Base-by-base conservation (phyloP, 23 tunicate species). In the Corella eumyota region DNA sequence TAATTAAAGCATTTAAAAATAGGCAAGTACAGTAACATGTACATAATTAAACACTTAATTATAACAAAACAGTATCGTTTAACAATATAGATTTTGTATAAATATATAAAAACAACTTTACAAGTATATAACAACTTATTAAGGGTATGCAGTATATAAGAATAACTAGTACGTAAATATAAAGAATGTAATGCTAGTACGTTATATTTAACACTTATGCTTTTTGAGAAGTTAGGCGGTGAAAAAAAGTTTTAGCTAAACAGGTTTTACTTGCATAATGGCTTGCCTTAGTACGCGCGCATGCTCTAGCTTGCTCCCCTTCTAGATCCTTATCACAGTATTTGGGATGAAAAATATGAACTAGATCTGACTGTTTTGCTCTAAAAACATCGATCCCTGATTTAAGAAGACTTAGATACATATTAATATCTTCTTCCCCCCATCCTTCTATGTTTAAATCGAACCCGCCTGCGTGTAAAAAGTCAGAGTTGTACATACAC, bases 361-460 rank as follows among this genome's bases (percentile, higher is more conserved):
- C 60, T 3, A 88, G 52, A 32, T 78, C 87, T 1, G 38, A 55
- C 59, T 88, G 83, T 48, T 82, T 72, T 4, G 77, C 46, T 6
- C 96, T 70, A 32, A 72, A 73, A 45, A 75, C 83, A 49, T 88
- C 82, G 9, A 88, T 17, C 1, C 77, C 88, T 0, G 81, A 78
- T 30, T 61, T 40, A 15, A 88, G 67, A 36, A 78, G 40, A 0
- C 81, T 67, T 17, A 77, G 31, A 53, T 67, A 88, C 59, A 88
- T 45, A 24, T 77, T 36, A 15, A 78, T 56, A 65, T 88, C 96
- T 47, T 88, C 96, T 47, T 79, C 88, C 25, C 96, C 96, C 96
- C 96, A 88, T 2, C 96, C 96, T 62, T 88, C 96, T 11, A 88
- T 88, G 4, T 71, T 66, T 11, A 88, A 53, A 56, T 88, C 88